Conservation (phyloP, 2,113 vertebrate species). For the Hippopotamus amphibius region DNA sequence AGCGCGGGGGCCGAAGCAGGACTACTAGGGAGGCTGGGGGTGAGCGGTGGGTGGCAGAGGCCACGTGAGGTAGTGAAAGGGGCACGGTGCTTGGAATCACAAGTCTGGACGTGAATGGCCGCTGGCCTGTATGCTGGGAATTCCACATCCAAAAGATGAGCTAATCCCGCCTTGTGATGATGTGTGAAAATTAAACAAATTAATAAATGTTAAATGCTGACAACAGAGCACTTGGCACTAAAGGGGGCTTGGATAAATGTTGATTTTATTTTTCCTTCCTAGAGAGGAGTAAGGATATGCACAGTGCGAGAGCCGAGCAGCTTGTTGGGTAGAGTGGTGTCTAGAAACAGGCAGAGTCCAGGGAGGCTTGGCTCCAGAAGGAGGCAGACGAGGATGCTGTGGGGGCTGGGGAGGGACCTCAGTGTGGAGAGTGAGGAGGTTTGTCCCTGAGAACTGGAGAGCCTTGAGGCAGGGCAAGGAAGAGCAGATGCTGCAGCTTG, state of each 20-base stretch:
- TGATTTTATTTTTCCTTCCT: background rate
- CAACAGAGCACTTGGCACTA: background rate
- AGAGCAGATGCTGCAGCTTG: too few relatives aligned
- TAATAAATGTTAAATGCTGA: background rate
- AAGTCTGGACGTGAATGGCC: background rate
- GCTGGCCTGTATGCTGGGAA: background rate
- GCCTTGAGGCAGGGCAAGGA: background rate
- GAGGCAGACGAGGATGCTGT: background rate
- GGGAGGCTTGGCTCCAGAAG: background rate
- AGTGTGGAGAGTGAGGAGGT: background rate
- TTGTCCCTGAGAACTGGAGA: background rate
- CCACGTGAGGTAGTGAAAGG: accelerated
- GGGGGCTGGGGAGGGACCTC: background rate
- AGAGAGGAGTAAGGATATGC: background rate
- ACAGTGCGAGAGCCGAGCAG: background rate
- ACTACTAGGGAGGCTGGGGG: background rate
- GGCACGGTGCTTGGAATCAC: background rate
- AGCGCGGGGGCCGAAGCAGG: background rate
- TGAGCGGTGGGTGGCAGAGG: background rate
- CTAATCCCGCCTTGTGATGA: background rate
- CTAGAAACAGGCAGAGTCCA: background rate
- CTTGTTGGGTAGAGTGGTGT: background rate
- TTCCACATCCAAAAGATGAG: background rate
- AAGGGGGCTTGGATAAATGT: background rate
- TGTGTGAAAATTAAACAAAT: background rate